phyloP scores from a whole-genome alignment of 1,140 invertebrate genomes.

The Philopotamus ludificatus region DNA sequence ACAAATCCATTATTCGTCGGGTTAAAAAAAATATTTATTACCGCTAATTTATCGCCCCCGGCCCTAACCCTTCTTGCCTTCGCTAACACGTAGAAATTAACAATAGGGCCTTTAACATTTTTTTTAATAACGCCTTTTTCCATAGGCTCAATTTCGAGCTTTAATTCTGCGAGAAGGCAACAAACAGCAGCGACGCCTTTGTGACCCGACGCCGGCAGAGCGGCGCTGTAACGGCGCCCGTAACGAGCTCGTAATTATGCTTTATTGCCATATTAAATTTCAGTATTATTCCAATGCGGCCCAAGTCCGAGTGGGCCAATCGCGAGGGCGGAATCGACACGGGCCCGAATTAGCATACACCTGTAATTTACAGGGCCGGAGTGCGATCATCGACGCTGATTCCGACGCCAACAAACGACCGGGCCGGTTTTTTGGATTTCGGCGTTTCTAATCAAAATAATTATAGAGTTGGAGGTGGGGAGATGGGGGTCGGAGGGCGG shows the following conservation, averaged over 20 bases:
- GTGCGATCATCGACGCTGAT: constrained; percentile 9
- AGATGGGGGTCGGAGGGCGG: no score
- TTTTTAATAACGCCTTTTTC: no score
- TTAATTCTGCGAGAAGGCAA: no score
- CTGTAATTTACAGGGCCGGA: constrained; percentile 13
- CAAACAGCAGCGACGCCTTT: no score
- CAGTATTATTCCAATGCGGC: constrained; percentile 28
- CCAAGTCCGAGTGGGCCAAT: not conserved
- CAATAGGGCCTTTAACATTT: no score
- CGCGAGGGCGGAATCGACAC: constrained; percentile 22
- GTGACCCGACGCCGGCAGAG: not conserved
- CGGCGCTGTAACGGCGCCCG: constrained; percentile 14
- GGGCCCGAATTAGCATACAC: constrained; percentile 27
- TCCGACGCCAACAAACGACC: constrained; percentile 16
- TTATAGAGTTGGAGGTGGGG: no score
- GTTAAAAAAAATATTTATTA: no score
- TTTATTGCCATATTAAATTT: constrained; percentile 37
- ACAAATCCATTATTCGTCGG: no score
- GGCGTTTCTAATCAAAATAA: not conserved
- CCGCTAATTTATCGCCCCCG: no score
- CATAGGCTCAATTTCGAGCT: no score
- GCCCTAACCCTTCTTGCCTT: no score
- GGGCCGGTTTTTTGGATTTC: constrained; percentile 4
- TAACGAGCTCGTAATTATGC: constrained; percentile 35
- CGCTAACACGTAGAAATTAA: no score